phyloP scores from a whole-genome alignment of 2,113 vertebrate species.

The Micromys minutus region DNA sequence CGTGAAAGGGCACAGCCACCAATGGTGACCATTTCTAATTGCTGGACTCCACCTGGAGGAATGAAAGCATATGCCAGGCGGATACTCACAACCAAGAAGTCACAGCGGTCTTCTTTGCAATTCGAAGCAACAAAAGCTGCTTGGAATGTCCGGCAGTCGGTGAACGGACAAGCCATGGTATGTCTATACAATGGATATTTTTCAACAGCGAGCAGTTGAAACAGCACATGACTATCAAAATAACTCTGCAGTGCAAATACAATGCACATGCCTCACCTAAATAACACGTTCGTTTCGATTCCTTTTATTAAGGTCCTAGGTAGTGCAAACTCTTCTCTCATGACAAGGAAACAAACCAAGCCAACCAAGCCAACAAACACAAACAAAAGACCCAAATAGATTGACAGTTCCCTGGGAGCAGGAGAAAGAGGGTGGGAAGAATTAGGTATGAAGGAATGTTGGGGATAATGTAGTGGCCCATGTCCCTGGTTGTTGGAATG shows the following conservation, averaged over 20 bases:
- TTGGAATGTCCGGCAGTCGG: neutral
- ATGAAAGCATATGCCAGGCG: neutral
- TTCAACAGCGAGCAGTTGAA: neutral
- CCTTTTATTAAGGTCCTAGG: neutral
- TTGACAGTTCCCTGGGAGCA: neutral
- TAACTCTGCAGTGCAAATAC: constrained; percentile 4
- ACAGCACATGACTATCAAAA: neutral
- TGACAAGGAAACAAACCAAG: neutral
- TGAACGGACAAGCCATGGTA: neutral
- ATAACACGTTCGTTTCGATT: neutral
- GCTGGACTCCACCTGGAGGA: neutral
- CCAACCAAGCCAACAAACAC: neutral
- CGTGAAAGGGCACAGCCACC: neutral
- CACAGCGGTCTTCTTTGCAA: neutral
- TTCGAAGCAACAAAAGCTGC: neutral
- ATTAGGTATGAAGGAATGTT: neutral
- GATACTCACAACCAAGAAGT: neutral
- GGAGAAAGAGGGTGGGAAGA: neutral
- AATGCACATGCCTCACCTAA: neutral
- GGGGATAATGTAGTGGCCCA: neutral
- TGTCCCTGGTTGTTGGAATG: neutral
- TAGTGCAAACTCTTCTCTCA: neutral
- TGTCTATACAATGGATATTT: neutral
- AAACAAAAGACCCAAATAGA: neutral
- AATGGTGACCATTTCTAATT: neutral